Evolutionary conservation across 1,140 invertebrate species (phyloP).

Genomic region (Drosophila santomea): DNA sequence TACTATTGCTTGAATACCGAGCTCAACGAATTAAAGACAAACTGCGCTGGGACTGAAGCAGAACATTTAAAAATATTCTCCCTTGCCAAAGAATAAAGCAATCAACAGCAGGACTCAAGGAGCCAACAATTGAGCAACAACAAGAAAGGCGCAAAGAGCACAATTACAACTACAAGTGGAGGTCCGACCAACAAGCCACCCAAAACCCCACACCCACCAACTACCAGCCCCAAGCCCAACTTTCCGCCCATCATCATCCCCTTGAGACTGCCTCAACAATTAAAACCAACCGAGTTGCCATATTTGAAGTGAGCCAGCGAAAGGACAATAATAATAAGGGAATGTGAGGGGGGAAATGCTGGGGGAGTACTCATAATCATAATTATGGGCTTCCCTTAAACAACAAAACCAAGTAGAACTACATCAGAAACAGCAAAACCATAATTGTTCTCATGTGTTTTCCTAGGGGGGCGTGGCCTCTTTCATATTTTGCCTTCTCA

Average conservation of each 20-base stretch:
- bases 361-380: slow-evolving; percentile 64
- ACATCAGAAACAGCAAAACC: slow-evolving; percentile 34
- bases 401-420: slow-evolving; percentile 11
- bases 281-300: slow-evolving; percentile 76
- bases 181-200: slow-evolving; percentile 1
- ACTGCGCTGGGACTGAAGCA: too few species aligned
- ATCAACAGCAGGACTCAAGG: slow-evolving; percentile 40
- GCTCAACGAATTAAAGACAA: background rate
- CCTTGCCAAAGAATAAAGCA: slow-evolving; percentile 31
- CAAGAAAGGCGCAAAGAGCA: slow-evolving; percentile 57
- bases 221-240: background rate
- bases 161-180: slow-evolving; percentile 66
- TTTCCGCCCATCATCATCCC: slow-evolving; percentile 3
- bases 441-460: slow-evolving; percentile 66
- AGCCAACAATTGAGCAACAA: slow-evolving; percentile 47
- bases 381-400: slow-evolving; percentile 70
- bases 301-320: slow-evolving; percentile 70
- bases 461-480: slow-evolving; percentile 38
- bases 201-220: too few species aligned
- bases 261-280: slow-evolving; percentile 57
- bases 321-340: slow-evolving; percentile 50
- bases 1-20: background rate
- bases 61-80: slow-evolving; percentile 1
- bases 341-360: slow-evolving; percentile 1
- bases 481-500: slow-evolving; percentile 69